Evolutionary conservation across 2,888 invertebrate species (phyloP).

Genomic region (Argyra leucocephala): DNA sequence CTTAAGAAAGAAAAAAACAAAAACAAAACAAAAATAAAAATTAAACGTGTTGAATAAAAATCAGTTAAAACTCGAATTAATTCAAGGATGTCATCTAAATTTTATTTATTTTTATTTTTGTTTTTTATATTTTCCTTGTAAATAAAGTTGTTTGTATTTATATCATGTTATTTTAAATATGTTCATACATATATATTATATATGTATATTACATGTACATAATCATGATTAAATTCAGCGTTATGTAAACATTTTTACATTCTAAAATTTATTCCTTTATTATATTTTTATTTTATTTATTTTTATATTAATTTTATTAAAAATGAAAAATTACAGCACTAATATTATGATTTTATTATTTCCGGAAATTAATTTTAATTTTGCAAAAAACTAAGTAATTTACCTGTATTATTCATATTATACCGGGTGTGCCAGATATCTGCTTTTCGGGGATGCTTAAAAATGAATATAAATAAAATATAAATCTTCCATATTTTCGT

Average conservation of each 20-base stretch:
- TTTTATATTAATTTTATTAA: neutral
- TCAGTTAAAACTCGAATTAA: neutral
- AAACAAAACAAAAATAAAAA: no score
- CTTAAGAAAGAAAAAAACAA: no score
- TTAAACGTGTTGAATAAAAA: no score
- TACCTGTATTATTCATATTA: no score
- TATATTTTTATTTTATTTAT: neutral
- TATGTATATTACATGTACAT: neutral
- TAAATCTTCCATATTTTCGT: no score
- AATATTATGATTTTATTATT: neutral
- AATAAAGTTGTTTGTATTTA: no score
- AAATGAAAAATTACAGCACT: neutral
- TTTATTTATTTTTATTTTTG: no score
- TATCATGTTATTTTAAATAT: neutral
- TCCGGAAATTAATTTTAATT: neutral
- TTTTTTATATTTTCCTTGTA: no score
- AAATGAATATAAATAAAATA: no score
- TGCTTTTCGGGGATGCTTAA: no score
- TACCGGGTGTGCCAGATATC: no score
- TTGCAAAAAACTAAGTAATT: neutral
- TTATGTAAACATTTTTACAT: neutral
- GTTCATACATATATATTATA: neutral
- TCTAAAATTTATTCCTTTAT: conserved; percentile 1
- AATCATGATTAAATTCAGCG: neutral
- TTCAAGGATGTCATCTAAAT: neutral